Evolutionary conservation across 2,888 invertebrate species (phyloP).

Genomic region (Ganaspis brasiliensis): DNA sequence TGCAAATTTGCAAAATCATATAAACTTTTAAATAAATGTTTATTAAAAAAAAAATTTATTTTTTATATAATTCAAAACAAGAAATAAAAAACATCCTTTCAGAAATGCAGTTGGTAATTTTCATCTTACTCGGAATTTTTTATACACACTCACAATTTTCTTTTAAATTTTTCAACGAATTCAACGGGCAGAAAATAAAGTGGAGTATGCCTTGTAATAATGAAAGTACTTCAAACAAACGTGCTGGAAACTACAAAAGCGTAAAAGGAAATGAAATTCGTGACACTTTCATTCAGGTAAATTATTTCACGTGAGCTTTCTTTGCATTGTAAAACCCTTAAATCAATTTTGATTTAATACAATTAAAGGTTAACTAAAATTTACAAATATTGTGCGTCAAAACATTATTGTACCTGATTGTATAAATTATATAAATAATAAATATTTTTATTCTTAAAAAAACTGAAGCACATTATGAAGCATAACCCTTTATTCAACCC

Average conservation of each 20-base stretch:
- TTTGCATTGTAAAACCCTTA: background rate
- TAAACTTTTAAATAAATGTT: no score
- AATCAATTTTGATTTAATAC: background rate
- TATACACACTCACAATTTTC: background rate
- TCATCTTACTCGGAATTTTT: background rate
- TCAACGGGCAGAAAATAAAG: slow-evolving; percentile 13
- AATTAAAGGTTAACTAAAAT: background rate
- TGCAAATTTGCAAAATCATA: no score
- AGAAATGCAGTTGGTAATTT: background rate
- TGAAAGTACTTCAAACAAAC: background rate
- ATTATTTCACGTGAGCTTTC: background rate
- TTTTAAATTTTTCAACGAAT: slow-evolving; percentile 28
- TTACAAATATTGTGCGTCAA: no score
- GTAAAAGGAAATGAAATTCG: slow-evolving; percentile 7
- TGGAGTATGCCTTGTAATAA: background rate
- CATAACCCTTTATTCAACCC: no score
- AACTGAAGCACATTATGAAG: no score
- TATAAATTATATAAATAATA: no score
- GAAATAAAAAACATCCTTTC: no score
- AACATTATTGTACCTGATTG: no score
- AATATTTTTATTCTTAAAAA: no score
- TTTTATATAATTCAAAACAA: no score
- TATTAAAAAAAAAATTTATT: no score
- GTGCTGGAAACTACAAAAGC: background rate
- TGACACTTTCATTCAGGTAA: background rate